phyloP scores from a whole-genome alignment of 2,113 vertebrate species.

The Tichodroma muraria region DNA sequence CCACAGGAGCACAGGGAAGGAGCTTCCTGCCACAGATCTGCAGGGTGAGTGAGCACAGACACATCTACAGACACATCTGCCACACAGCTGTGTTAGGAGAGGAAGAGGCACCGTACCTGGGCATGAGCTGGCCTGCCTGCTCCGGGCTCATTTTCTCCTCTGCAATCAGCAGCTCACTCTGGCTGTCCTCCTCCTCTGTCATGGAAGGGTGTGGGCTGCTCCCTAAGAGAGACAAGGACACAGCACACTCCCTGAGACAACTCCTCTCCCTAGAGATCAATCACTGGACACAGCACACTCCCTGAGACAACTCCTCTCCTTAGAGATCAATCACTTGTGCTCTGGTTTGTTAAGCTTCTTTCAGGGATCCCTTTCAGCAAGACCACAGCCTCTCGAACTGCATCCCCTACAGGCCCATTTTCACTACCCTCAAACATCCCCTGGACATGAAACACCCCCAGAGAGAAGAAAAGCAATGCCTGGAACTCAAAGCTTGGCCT shows the following conservation, averaged over 20 bases:
- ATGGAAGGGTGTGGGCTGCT: conserved; percentile 95
- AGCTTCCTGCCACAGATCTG: not conserved
- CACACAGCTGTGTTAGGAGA: accelerated
- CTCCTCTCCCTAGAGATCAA: not conserved
- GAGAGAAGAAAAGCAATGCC: not conserved
- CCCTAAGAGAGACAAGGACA: conserved; percentile 67
- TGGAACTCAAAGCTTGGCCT: not conserved
- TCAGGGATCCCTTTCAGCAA: not conserved
- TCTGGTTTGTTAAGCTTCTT: not conserved
- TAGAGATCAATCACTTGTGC: not conserved
- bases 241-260: not conserved
- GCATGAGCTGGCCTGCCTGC: conserved; percentile 93
- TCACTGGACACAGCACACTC: not conserved
- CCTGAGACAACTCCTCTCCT: not conserved
- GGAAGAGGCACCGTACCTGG: conserved; percentile 74
- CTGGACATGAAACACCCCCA: not conserved
- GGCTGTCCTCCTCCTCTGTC: conserved; percentile 94
- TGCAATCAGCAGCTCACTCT: conserved; percentile 90
- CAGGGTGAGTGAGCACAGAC: not conserved
- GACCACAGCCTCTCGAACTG: not conserved
- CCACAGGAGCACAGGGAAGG: not conserved
- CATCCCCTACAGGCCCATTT: not conserved
- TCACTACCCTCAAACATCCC: not conserved
- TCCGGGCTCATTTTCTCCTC: conserved; percentile 97
- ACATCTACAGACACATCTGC: not conserved